These are phyloP conservation scores for Sialia sialis DNA, from an alignment of 2,113 vertebrate genomes.

Conservation along the genomic window DNA sequence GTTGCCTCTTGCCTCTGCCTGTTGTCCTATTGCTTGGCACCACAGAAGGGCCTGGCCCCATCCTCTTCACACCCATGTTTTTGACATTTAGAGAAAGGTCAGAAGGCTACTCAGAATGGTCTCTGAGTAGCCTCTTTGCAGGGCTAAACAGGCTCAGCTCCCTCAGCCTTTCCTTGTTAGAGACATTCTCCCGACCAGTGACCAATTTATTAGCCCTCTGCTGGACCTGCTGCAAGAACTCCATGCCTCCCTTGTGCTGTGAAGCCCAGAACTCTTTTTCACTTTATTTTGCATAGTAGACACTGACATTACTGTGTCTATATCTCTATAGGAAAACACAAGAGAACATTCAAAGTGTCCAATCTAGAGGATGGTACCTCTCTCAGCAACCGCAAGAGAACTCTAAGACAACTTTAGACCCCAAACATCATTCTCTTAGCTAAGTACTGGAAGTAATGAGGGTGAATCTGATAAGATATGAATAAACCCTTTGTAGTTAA, in stretches of 20 bases:
- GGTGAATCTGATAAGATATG: background rate
- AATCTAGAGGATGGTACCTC: background rate
- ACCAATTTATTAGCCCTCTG: background rate
- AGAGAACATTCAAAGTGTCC: background rate
- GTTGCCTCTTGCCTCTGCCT: background rate
- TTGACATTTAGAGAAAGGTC: background rate
- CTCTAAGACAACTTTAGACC: background rate
- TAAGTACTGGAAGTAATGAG: background rate
- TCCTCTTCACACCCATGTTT: fast-evolving
- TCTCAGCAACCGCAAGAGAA: background rate
- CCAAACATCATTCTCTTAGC: background rate
- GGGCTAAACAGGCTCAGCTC: background rate
- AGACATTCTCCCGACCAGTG: background rate
- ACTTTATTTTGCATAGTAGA: background rate
- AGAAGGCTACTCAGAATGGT: background rate
- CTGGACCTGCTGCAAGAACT: background rate
- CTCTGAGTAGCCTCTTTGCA: fast-evolving
- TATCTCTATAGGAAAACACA: background rate
- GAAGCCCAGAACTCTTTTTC: background rate
- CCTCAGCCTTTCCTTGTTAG: background rate
- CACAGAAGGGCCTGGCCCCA: background rate
- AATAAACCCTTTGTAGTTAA: background rate
- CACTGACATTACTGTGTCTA: background rate
- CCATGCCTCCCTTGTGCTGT: background rate
- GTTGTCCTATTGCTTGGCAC: background rate